Conservation (phyloP, 2,797 vertebrate genomes). For the Chelmon rostratus region DNA sequence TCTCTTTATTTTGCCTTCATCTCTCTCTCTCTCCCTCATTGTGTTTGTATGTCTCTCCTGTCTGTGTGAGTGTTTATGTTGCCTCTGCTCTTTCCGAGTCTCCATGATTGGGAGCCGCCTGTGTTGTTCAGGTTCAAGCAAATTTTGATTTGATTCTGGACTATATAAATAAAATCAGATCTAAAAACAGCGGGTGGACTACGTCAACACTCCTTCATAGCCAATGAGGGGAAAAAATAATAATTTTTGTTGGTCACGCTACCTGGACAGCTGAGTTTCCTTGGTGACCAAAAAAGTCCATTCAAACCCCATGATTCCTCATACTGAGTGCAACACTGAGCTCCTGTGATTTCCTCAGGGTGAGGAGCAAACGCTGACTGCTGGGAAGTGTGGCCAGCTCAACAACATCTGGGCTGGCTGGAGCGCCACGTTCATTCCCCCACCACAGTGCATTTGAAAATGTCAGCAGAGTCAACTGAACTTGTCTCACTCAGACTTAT, state of each 20-base stretch:
- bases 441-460: conserved; percentile 31
- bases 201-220: conserved; percentile 25
- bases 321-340: conserved; percentile 38
- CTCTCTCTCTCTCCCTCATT: background rate
- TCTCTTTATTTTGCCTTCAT: background rate
- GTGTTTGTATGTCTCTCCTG: too few relatives aligned
- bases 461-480: conserved; percentile 37
- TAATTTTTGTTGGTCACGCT: conserved; percentile 16
- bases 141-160: too few relatives aligned
- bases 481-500: conserved; percentile 18
- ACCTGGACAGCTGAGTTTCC: conserved; percentile 31
- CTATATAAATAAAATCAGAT: too few relatives aligned
- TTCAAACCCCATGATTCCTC: conserved; percentile 43
- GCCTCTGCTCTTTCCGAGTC: too few relatives aligned
- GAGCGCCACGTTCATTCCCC: conserved; percentile 15
- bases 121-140: too few relatives aligned
- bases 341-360: conserved; percentile 43
- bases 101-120: too few relatives aligned
- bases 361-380: conserved; percentile 33
- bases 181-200: background rate
- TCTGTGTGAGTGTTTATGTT: background rate
- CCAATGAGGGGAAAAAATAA: background rate
- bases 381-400: conserved; percentile 34
- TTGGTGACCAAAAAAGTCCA: conserved; percentile 36
- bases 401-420: conserved; percentile 40